A percentile compares a stretch with the other conserved stretches of the same genome.
Conservation (phyloP, 2,113 vertebrate species). For the Clinocottus analis region DNA sequence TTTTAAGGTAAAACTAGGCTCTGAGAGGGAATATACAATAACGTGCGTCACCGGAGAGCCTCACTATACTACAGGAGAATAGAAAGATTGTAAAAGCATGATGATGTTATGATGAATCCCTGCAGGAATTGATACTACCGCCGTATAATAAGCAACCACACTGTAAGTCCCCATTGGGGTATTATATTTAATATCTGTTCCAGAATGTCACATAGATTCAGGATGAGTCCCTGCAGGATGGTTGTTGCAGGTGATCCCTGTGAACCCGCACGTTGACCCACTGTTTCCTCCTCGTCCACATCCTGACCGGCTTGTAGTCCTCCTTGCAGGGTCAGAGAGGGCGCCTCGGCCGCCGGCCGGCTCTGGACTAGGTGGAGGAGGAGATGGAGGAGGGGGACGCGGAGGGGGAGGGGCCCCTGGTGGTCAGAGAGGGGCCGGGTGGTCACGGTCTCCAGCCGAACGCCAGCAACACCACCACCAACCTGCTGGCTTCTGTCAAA, state of each 20-base stretch:
- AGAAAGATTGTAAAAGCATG: not conserved
- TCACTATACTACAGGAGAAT: constrained; percentile 6
- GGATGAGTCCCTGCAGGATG: constrained; percentile 12
- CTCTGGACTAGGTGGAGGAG: constrained; percentile 50
- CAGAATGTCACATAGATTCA: constrained; percentile 1
- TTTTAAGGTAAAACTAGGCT: constrained; percentile 1
- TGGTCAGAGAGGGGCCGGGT: constrained; percentile 61
- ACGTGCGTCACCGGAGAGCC: not conserved
- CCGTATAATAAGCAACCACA: not conserved
- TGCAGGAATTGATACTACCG: not conserved
- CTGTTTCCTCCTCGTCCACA: constrained; percentile 28
- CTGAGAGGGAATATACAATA: not conserved
- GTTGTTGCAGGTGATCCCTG: constrained; percentile 4
- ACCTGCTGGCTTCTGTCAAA: constrained; percentile 80
- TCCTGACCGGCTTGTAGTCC: constrained; percentile 54
- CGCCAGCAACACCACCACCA: constrained; percentile 50
- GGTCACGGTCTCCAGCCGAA: constrained; percentile 33
- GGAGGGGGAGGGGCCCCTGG: constrained; percentile 65
- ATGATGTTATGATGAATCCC: constrained; percentile 4
- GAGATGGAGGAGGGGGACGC: constrained; percentile 72
- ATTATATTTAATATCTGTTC: not conserved
- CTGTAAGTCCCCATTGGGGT: too few relatives aligned
- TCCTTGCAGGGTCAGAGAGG: constrained; percentile 62
- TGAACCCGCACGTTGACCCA: not conserved
- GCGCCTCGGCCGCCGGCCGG: constrained; percentile 55